phyloP scores from a whole-genome alignment of 1,140 invertebrate species.

The Diuraphis noxia region DNA sequence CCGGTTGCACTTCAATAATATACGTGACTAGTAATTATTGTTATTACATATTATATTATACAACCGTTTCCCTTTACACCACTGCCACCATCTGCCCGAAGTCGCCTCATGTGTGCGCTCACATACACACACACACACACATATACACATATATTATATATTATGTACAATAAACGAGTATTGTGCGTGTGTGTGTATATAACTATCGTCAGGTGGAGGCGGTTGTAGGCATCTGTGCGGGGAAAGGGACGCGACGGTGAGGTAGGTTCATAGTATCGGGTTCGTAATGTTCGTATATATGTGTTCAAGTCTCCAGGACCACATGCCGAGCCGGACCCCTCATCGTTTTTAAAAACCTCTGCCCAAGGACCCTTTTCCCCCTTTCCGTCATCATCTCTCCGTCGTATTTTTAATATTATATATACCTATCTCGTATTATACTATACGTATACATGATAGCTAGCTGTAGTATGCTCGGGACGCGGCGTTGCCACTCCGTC shows the following conservation, averaged over 20 bases:
- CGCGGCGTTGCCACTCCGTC: not conserved
- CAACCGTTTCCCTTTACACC: not conserved
- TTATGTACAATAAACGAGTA: not conserved
- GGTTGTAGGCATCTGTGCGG: not conserved
- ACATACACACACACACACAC: not conserved
- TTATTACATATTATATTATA: slow-evolving; percentile 25
- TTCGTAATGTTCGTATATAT: slow-evolving; percentile 9
- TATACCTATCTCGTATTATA: not conserved
- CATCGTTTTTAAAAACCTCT: slow-evolving; percentile 30
- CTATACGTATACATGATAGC: too few relatives aligned
- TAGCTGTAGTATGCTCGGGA: not conserved
- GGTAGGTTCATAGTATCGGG: slow-evolving; percentile 27
- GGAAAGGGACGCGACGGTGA: not conserved
- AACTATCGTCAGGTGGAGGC: slow-evolving; percentile 36
- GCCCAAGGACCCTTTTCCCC: slow-evolving; percentile 30
- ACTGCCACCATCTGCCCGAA: slow-evolving; percentile 21
- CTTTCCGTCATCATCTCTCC: slow-evolving; percentile 13
- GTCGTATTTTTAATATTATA: slow-evolving; percentile 8
- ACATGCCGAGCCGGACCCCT: slow-evolving; percentile 50
- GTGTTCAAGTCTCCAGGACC: slow-evolving; percentile 44
- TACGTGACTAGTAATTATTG: slow-evolving; percentile 44
- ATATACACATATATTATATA: not conserved
- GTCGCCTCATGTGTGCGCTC: not conserved
- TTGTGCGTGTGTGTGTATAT: not conserved
- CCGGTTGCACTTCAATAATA: slow-evolving; percentile 44